Percentiles rank a stretch among this genome's conserved stretches.
These are phyloP conservation scores for cat (Felis catus) DNA, from an alignment of 2,113 vertebrate genomes.

Conservation along the genomic window DNA sequence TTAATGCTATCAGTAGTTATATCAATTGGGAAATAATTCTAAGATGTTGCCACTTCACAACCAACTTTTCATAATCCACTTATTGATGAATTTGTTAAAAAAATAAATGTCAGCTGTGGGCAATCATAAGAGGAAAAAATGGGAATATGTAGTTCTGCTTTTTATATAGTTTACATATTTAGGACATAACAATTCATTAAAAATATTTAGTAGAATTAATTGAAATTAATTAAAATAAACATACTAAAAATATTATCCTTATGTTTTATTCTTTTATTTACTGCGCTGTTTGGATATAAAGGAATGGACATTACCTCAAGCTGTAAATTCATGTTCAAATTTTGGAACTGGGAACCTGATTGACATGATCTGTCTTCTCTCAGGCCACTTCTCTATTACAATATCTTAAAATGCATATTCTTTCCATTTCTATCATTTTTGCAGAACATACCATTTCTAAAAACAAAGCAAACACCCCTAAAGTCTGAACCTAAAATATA, in stretches of 20 bases:
- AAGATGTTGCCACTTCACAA: neutral
- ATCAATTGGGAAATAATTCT: neutral
- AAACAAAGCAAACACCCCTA: neutral
- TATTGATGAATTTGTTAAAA: neutral
- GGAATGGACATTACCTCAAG: neutral
- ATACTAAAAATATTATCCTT: neutral
- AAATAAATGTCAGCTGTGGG: neutral
- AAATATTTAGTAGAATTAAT: neutral
- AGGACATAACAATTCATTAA: neutral
- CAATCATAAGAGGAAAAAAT: neutral
- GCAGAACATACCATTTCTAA: neutral
- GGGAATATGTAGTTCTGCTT: neutral
- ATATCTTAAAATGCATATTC: neutral
- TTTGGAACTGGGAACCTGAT: neutral
- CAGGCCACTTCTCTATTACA: neutral
- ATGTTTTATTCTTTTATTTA: neutral
- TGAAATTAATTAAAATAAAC: neutral
- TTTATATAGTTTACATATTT: neutral
- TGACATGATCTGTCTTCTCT: neutral
- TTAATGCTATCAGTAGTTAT: neutral
- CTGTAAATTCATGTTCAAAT: neutral
- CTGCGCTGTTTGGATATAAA: neutral
- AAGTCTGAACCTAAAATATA: neutral
- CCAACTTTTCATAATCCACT: neutral
- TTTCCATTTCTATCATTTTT: neutral